Conservation (phyloP, 2,113 vertebrate species). For the Mionectes macconnelli region DNA sequence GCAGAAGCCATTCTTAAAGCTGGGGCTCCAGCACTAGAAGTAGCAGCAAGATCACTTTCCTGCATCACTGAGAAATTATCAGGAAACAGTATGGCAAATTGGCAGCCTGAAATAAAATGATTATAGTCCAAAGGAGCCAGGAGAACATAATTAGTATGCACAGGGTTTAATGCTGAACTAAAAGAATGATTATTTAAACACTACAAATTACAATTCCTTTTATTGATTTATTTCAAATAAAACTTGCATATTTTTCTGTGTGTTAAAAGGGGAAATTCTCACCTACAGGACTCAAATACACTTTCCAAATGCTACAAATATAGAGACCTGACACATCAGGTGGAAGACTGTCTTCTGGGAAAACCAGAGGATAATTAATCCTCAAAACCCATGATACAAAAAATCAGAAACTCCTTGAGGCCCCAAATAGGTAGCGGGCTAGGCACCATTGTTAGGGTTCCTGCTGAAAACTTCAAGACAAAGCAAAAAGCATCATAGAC, state of each 20-base stretch:
- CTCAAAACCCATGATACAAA: neutral
- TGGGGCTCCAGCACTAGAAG: neutral
- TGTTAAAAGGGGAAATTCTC: neutral
- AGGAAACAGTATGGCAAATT: neutral
- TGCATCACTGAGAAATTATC: neutral
- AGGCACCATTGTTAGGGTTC: neutral
- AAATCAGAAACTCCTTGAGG: neutral
- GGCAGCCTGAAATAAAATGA: neutral
- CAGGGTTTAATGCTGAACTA: neutral
- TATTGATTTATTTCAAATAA: neutral
- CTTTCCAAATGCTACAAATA: neutral
- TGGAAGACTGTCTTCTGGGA: neutral
- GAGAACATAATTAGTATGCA: neutral
- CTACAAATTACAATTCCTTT: neutral
- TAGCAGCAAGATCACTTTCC: neutral
- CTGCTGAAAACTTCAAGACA: neutral
- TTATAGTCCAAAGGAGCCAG: neutral
- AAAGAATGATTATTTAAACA: constrained; percentile 21
- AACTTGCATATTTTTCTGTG: neutral
- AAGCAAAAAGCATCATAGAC: neutral
- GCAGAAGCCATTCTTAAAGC: neutral
- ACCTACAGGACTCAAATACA: neutral
- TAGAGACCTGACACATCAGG: neutral
- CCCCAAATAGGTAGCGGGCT: neutral
- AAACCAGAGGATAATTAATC: neutral